These are phyloP conservation scores for Thalpophila matura DNA, from an alignment of 2,888 invertebrate genomes.

Conservation along the genomic window DNA sequence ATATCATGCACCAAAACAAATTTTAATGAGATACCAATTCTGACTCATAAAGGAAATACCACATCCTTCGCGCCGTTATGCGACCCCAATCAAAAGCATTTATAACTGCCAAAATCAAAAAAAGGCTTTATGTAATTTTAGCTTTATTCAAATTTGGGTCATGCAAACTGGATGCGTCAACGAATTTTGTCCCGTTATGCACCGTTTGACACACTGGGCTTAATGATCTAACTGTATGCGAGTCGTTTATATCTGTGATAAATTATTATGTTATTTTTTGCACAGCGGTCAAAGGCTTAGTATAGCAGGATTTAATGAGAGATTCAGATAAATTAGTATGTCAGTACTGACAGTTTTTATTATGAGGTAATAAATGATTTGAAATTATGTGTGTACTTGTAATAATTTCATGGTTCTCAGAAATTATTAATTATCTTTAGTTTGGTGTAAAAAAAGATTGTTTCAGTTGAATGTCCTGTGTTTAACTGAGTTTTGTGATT, in stretches of 20 bases:
- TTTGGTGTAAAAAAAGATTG: not conserved
- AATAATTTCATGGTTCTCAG: constrained; percentile 17
- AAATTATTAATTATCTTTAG: constrained; percentile 1
- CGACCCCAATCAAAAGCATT: constrained; percentile 48
- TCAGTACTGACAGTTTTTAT: constrained; percentile 33
- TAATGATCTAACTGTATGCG: constrained; percentile 62
- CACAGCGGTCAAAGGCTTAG: constrained; percentile 24
- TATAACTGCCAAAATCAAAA: constrained; percentile 51
- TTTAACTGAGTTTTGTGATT: not conserved
- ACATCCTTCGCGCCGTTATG: constrained; percentile 53
- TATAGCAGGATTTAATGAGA: constrained; percentile 30
- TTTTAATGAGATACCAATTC: constrained; percentile 11
- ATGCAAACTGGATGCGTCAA: constrained; percentile 55
- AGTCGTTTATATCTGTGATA: constrained; percentile 38
- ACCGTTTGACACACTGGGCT: constrained; percentile 60
- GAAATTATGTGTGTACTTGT: constrained; percentile 20
- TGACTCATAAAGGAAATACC: constrained; percentile 47
- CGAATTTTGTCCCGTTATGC: constrained; percentile 54
- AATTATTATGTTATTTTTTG: constrained; percentile 38
- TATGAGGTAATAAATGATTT: constrained; percentile 39
- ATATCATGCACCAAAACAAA: constrained; percentile 1
- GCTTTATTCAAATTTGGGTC: constrained; percentile 61
- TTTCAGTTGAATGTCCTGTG: constrained; percentile 1
- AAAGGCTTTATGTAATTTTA: constrained; percentile 59
- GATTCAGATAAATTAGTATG: constrained; percentile 28